phyloP scores from a whole-genome alignment of 2,113 vertebrate genomes.

The Mirza zaza region DNA sequence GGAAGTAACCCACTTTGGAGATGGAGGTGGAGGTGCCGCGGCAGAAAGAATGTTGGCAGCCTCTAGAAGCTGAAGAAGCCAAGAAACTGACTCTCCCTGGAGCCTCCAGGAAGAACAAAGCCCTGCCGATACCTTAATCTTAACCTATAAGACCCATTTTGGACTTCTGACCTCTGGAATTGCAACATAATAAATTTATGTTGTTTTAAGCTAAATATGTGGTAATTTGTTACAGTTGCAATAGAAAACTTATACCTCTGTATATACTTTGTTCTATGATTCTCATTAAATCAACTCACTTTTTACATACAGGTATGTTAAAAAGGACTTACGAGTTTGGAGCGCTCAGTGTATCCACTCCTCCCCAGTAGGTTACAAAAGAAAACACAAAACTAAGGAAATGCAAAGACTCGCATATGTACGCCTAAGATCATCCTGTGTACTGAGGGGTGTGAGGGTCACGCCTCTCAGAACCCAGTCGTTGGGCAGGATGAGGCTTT shows the following conservation, averaged over 20 bases:
- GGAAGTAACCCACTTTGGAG: accelerated
- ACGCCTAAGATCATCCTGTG: neutral
- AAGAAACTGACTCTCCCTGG: accelerated
- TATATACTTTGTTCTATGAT: neutral
- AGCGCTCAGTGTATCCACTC: no score
- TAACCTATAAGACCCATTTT: neutral
- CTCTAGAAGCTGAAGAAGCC: accelerated
- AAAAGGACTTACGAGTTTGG: neutral
- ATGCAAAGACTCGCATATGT: neutral
- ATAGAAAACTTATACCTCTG: neutral
- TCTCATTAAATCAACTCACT: neutral
- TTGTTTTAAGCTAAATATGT: neutral
- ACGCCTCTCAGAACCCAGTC: neutral
- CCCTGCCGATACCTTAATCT: neutral
- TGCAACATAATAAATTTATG: neutral
- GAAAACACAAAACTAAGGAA: neutral
- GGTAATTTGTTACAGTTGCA: neutral
- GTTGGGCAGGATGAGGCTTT: neutral
- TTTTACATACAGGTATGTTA: neutral
- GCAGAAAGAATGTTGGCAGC: accelerated
- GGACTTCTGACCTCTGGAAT: neutral
- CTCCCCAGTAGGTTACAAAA: neutral
- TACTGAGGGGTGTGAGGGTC: accelerated
- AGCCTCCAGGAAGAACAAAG: neutral
- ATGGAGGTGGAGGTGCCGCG: accelerated